Percentiles rank a stretch among this genome's conserved stretches.
phyloP scores from a whole-genome alignment of 2,797 vertebrate genomes.

The Microhierax caerulescens region DNA sequence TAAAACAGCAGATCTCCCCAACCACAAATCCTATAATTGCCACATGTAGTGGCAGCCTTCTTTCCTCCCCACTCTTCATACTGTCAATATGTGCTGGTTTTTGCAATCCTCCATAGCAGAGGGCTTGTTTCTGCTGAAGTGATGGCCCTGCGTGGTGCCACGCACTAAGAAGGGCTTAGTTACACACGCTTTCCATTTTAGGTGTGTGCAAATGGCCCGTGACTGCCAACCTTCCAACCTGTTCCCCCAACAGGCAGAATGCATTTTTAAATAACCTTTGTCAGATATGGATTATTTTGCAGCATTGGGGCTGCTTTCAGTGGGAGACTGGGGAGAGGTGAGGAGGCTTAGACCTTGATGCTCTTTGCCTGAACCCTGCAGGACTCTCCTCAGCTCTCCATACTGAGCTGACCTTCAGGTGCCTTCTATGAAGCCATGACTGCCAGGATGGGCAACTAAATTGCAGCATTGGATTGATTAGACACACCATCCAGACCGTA shows the following conservation, averaged over 20 bases:
- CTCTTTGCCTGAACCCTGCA: not conserved
- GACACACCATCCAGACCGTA: not conserved
- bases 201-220: rapidly evolving
- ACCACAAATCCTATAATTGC: rapidly evolving
- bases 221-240: not conserved
- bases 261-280: not conserved
- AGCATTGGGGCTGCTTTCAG: not conserved
- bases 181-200: rapidly evolving
- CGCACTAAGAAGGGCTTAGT: rapidly evolving
- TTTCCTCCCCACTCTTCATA: not conserved
- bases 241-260: not conserved
- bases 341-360: not conserved
- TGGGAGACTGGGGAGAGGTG: not conserved
- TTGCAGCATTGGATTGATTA: not conserved
- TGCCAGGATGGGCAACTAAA: not conserved
- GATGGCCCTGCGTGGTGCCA: not conserved
- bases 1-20: not conserved
- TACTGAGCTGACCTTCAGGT: not conserved
- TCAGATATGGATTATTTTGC: not conserved
- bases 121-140: not conserved
- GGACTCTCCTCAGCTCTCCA: not conserved
- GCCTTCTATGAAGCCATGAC: not conserved
- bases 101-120: not conserved
- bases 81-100: not conserved
- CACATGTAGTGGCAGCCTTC: rapidly evolving